phyloP scores from a whole-genome alignment of 2,888 invertebrate species.

The Anodontia alba region DNA sequence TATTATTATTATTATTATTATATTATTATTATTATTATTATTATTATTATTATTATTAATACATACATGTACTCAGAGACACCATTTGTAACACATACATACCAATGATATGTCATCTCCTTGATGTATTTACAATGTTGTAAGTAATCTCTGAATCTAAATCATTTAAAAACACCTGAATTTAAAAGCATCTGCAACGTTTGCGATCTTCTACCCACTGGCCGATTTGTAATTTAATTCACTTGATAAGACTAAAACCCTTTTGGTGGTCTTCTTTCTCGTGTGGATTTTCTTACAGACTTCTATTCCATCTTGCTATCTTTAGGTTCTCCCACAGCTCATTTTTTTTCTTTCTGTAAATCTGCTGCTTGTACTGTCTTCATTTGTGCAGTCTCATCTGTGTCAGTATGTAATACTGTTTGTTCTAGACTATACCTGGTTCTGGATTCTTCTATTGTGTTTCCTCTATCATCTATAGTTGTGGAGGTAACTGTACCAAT shows the following conservation, averaged over 20 bases:
- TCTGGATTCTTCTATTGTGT: neutral
- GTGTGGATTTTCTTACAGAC: constrained; percentile 1
- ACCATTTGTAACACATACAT: too few relatives aligned
- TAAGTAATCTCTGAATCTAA: constrained; percentile 25
- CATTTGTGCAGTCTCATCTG: too few relatives aligned
- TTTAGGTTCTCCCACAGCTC: neutral
- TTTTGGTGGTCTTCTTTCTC: constrained; percentile 8
- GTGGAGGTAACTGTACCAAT: too few relatives aligned
- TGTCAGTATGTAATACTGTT: too few relatives aligned
- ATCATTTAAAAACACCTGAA: constrained; percentile 13
- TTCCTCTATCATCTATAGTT: too few relatives aligned
- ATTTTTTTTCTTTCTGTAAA: neutral
- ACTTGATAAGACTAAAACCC: constrained; percentile 3
- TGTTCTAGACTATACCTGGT: too few relatives aligned
- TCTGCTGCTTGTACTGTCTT: neutral
- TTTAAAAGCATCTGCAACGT: neutral
- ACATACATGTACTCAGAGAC: too few relatives aligned
- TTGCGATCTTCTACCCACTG: neutral
- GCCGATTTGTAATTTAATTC: neutral
- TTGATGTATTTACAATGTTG: too few relatives aligned
- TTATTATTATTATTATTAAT: too few relatives aligned
- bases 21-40: too few relatives aligned
- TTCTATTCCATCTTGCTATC: neutral
- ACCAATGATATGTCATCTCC: too few relatives aligned
- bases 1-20: too few relatives aligned